Base-by-base conservation (phyloP, 2,888 invertebrate genomes). In the Himalopsyche kuldschensis region DNA sequence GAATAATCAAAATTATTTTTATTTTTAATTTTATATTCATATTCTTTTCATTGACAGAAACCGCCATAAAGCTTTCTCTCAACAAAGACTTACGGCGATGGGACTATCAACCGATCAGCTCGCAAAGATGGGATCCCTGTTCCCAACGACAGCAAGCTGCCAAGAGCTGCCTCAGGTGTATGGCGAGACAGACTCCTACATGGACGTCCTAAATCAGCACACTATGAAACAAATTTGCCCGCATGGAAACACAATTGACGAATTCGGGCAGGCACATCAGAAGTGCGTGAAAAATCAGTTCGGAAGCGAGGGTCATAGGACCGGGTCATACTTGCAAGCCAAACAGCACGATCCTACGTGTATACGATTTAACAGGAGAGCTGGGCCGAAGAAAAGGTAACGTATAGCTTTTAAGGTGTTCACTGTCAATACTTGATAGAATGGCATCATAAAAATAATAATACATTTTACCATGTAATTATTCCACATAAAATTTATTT, bases 11-110 rank as follows among this genome's bases (percentile, higher is more conserved):
- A n/a, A n/a, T n/a, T n/a, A n/a, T n/a, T n/a, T n/a, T n/a, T n/a
- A n/a, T n/a, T n/a, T n/a, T n/a, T 3, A 41, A 3, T 41, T 41
- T 3, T 41, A 3, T 41, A 41, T 41, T 11, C 11, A 41, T 41
- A 41, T 15, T 41, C 3, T 41, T 41, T 41, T 15, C 2, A 20
- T 55, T 90, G 90, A 90, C 91, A 92, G 92, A 91, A 91, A 90
- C 87, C 91, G 89, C 86, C 91, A 90, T 89, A 91, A 91, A 90
- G 90, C 92, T 90, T 92, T 91, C 90, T 91, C 91, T 88, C 91
- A 91, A 89, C 91, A 91, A 89, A 91, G 91, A 87, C 90, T 91
- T 89, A 91, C 91, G 88, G 90, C 92, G 90, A 84, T 86, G 82
- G 86, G 85, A 31, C 91, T 91, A 88, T 91, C 91, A 87, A 90